These are phyloP conservation scores for Drosophila ohnishii DNA, from an alignment of 1,140 invertebrate species.

Conservation along the genomic window DNA sequence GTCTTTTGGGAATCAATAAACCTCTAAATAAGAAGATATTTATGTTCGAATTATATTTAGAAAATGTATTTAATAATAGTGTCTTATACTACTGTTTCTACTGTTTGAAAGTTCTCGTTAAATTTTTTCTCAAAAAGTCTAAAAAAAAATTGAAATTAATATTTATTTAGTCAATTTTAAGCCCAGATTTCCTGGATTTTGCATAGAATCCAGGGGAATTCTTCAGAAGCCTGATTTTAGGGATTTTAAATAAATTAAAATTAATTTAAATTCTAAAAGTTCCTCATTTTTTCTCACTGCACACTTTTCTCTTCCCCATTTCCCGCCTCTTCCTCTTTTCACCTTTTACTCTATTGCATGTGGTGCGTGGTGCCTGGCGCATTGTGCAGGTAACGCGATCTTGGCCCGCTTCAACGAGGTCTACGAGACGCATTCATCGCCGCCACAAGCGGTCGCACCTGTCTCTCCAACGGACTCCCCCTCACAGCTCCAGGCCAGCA, in stretches of 20 bases:
- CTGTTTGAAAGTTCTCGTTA: too few species aligned
- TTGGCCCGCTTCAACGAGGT: constrained; percentile 79
- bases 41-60: too few species aligned
- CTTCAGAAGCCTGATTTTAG: too few species aligned
- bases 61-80: too few species aligned
- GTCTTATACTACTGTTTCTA: too few species aligned
- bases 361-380: not conserved
- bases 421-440: constrained; percentile 62
- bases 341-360: constrained; percentile 19
- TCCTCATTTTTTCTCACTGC: not conserved
- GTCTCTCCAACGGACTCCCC: constrained; percentile 22
- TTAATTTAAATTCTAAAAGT: too few species aligned
- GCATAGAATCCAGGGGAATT: too few species aligned
- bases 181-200: too few species aligned
- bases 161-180: too few species aligned
- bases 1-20: not conserved
- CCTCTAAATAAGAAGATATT: not conserved
- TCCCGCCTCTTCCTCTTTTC: constrained; percentile 12
- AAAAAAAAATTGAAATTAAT: too few species aligned
- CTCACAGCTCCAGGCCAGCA: constrained; percentile 4
- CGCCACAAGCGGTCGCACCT: constrained; percentile 59
- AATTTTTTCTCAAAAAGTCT: too few species aligned
- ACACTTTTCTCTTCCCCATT: constrained; percentile 19
- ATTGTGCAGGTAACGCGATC: constrained; percentile 74
- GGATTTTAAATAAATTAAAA: too few species aligned